Evolutionary conservation across 2,797 vertebrate species (phyloP).

Genomic region (Enteromius unitaeniatus): DNA sequence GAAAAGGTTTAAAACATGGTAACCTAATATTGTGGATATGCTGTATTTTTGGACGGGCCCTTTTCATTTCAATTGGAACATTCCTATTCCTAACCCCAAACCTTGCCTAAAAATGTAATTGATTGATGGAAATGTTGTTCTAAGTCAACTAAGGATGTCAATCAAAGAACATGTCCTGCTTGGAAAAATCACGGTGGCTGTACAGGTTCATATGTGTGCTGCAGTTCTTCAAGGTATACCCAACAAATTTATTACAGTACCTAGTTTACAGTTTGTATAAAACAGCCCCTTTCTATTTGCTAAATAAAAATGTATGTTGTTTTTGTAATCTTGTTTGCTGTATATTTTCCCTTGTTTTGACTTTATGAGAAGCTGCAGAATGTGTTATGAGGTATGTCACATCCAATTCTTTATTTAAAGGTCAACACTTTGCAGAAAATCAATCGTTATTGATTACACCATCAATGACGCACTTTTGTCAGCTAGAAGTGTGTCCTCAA

Average conservation of each 20-base stretch:
- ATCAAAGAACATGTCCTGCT: neutral
- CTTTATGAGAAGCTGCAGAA: slow-evolving; percentile 14
- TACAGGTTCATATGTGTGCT: slow-evolving; percentile 65
- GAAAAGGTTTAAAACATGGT: neutral
- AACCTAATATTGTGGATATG: neutral
- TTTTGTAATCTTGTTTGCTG: slow-evolving; percentile 60
- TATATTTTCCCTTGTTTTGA: slow-evolving; percentile 53
- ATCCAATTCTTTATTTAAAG: slow-evolving; percentile 63
- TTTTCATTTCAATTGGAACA: neutral
- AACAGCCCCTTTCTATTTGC: slow-evolving; percentile 75
- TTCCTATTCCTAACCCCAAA: neutral
- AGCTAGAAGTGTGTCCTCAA: slow-evolving; percentile 54
- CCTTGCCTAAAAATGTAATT: neutral
- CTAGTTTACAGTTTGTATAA: slow-evolving; percentile 81
- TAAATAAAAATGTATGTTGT: slow-evolving; percentile 79
- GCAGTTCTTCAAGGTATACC: slow-evolving; percentile 74
- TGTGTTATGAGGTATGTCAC: slow-evolving; percentile 39
- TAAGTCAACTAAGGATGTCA: neutral
- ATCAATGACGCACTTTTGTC: slow-evolving; percentile 68
- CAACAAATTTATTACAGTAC: slow-evolving; percentile 70
- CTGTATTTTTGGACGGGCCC: neutral
- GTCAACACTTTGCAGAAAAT: slow-evolving; percentile 69
- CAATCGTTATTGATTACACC: slow-evolving; percentile 75
- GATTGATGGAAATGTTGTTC: neutral
- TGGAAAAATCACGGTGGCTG: slow-evolving; percentile 1